Evolutionary conservation across 2,797 vertebrate genomes (phyloP).

Genomic region (Helicolenus hilgendorfi): DNA sequence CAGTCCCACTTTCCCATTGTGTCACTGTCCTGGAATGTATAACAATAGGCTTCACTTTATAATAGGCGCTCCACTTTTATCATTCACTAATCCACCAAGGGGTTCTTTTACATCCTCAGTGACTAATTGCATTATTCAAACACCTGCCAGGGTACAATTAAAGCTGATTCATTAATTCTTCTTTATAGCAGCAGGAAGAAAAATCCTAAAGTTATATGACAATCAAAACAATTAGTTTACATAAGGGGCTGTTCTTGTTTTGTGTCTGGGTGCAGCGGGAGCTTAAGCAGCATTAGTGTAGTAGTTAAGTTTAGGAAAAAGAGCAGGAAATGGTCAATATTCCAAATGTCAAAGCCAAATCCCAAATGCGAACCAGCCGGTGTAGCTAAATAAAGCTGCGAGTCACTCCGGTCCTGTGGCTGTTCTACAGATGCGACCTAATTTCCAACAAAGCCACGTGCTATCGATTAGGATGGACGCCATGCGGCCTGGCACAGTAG

Average conservation of each 20-base stretch:
- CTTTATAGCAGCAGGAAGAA: background rate
- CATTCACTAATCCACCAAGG: constrained; percentile 15
- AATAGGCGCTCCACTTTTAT: constrained; percentile 26
- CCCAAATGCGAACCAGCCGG: constrained; percentile 28
- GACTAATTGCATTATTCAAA: constrained; percentile 2
- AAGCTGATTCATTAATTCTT: background rate
- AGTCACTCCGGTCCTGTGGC: constrained; percentile 27
- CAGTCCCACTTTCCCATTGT: constrained; percentile 73
- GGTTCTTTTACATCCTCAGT: constrained; percentile 1
- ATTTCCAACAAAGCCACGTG: constrained; percentile 62
- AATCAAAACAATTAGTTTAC: constrained; percentile 2
- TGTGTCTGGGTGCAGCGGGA: background rate
- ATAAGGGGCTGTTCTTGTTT: background rate
- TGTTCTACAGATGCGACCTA: constrained; percentile 63
- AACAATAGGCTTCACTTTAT: constrained; percentile 58
- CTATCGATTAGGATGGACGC: constrained; percentile 66
- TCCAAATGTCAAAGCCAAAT: constrained; percentile 32
- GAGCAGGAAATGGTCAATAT: constrained; percentile 31
- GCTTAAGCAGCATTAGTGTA: background rate
- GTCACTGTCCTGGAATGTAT: constrained; percentile 70
- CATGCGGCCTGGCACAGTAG: constrained; percentile 29
- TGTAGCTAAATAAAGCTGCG: constrained; percentile 62
- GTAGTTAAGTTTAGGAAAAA: background rate
- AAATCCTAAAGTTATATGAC: background rate
- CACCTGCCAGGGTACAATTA: background rate